phyloP scores from a whole-genome alignment of 1,140 invertebrate genomes.

The Phortica variegata region DNA sequence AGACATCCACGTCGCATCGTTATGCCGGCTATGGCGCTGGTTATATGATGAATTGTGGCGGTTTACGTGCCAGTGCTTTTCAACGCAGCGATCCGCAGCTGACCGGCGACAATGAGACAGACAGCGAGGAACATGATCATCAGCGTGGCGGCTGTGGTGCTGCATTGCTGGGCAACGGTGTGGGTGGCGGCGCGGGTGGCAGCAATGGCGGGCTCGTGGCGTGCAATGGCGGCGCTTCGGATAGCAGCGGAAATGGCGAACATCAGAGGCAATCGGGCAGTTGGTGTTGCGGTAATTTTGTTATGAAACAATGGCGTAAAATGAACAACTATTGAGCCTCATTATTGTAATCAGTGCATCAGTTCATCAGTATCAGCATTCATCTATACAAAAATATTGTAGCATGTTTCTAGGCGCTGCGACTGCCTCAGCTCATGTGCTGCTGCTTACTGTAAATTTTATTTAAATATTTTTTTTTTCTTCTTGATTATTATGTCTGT shows the following conservation, averaged over 20 bases:
- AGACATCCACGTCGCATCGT: conserved; percentile 47
- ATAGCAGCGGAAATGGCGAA: conserved; percentile 24
- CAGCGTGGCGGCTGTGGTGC: conserved; percentile 21
- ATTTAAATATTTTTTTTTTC: too few relatives aligned
- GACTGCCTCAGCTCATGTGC: not conserved
- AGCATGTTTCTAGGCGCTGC: too few relatives aligned
- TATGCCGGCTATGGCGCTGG: conserved; percentile 49
- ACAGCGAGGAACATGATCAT: conserved; percentile 37
- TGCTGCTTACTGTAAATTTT: too few relatives aligned
- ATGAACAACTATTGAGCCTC: conserved; percentile 57
- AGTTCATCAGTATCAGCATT: too few relatives aligned
- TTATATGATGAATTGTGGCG: conserved; percentile 47
- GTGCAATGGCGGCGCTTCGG: conserved; percentile 20
- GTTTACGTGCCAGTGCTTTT: conserved; percentile 35
- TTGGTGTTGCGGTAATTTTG: conserved; percentile 64
- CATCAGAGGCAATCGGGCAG: conserved; percentile 55
- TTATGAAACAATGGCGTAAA: conserved; percentile 60
- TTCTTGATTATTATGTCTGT: too few relatives aligned
- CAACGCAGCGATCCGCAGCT: conserved; percentile 39
- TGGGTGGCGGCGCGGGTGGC: not conserved
- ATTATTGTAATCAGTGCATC: not conserved
- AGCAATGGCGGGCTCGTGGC: not conserved
- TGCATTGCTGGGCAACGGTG: conserved; percentile 15
- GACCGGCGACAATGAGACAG: conserved; percentile 30
- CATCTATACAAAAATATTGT: too few relatives aligned